Evolutionary conservation across 1,140 invertebrate genomes (phyloP).

Genomic region (Ruditapes philippinarum): DNA sequence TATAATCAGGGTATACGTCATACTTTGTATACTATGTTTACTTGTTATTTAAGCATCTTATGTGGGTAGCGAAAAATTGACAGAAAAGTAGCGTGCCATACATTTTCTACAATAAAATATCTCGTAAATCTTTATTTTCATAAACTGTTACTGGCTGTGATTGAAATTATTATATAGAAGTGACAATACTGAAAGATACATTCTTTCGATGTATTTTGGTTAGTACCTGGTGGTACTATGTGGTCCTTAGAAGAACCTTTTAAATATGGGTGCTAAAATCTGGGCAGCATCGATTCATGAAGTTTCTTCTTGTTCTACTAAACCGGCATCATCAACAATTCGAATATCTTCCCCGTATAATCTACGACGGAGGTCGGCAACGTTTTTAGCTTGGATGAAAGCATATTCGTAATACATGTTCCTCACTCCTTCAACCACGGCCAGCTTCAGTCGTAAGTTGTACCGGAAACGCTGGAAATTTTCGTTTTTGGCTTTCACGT

Average conservation of each 20-base stretch:
- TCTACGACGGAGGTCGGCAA: slow-evolving; percentile 53
- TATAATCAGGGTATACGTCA: too few species aligned
- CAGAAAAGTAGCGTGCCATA: too few species aligned
- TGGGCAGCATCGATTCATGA: not conserved
- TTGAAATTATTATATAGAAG: too few species aligned
- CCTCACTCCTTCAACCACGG: slow-evolving; percentile 69
- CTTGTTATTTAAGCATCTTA: too few species aligned
- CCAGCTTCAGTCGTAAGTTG: slow-evolving; percentile 66
- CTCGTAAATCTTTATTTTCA: too few species aligned
- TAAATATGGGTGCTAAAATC: not conserved
- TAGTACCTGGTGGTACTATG: not conserved
- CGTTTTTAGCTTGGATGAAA: slow-evolving; percentile 63
- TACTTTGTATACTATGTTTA: too few species aligned
- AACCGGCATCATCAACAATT: not conserved
- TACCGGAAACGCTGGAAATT: slow-evolving; percentile 69
- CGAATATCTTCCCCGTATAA: slow-evolving; percentile 54
- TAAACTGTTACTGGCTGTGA: too few species aligned
- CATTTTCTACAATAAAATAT: too few species aligned
- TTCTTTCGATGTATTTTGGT: slow-evolving; percentile 6
- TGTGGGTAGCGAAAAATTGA: too few species aligned
- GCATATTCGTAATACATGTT: slow-evolving; percentile 76
- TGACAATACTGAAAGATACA: not conserved
- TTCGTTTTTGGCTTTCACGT: slow-evolving; percentile 59
- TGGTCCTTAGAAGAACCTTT: slow-evolving; percentile 31
- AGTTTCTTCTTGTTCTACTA: not conserved